Evolutionary conservation across 2,113 vertebrate species (phyloP).

Genomic region (Oplegnathus fasciatus): DNA sequence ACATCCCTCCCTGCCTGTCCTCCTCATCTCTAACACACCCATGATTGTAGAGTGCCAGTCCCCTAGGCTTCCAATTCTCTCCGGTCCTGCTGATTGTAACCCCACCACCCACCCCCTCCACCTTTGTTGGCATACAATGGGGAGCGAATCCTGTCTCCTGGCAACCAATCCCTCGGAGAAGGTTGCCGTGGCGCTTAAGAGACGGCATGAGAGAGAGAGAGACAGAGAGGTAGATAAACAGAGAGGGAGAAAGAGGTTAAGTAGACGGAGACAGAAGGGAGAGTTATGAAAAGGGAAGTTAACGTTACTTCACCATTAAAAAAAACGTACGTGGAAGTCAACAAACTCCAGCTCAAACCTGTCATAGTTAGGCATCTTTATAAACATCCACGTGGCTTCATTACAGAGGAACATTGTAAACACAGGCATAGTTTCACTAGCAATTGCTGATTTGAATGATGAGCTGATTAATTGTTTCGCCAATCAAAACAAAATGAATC

Average conservation of each 20-base stretch:
- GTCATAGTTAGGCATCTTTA: not conserved
- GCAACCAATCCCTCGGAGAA: conserved; percentile 84
- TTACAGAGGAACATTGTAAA: not conserved
- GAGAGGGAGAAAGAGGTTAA: conserved; percentile 35
- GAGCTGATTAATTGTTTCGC: not conserved
- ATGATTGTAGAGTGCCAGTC: conserved; percentile 60
- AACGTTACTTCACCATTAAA: conserved; percentile 29
- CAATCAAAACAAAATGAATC: not conserved
- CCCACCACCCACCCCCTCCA: conserved; percentile 59
- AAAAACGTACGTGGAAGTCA: conserved; percentile 31
- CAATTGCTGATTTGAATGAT: not conserved
- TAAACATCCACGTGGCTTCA: not conserved
- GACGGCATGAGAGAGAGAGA: conserved; percentile 41
- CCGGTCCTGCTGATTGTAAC: conserved; percentile 75
- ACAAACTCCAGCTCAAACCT: conserved; percentile 21
- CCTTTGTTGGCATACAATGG: conserved; percentile 83
- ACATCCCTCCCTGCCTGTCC: conserved; percentile 20
- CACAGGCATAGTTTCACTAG: not conserved
- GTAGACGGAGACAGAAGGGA: conserved; percentile 26
- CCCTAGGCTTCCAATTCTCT: conserved; percentile 67
- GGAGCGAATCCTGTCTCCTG: conserved; percentile 86
- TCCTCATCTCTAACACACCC: conserved; percentile 56
- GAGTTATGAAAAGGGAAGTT: conserved; percentile 46
- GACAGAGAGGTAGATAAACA: not conserved
- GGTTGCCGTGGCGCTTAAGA: conserved; percentile 76